These are phyloP conservation scores for Deilephila porcellus DNA, from an alignment of 2,888 invertebrate species.

Conservation along the genomic window DNA sequence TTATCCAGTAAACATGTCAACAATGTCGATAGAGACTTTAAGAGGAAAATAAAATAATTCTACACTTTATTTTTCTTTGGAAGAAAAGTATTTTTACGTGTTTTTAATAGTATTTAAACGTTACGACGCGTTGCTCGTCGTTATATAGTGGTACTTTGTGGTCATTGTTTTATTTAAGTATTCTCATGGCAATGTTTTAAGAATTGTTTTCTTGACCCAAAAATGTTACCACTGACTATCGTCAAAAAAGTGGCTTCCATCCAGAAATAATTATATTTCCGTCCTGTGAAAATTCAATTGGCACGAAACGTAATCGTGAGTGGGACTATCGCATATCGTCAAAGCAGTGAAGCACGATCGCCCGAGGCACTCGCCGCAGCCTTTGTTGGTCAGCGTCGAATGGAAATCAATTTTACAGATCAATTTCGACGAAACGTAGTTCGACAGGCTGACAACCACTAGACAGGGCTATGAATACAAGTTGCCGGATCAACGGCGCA, in stretches of 20 bases:
- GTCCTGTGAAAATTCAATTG: slow-evolving; percentile 5
- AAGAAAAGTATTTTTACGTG: no score
- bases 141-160: no score
- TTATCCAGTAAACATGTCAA: neutral
- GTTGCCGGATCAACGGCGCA: slow-evolving; percentile 55
- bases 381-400: slow-evolving; percentile 61
- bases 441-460: slow-evolving; percentile 56
- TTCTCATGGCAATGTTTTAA: no score
- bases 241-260: neutral
- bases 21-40: neutral
- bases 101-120: no score
- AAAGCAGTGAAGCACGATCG: slow-evolving; percentile 30
- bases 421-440: slow-evolving; percentile 56
- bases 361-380: slow-evolving; percentile 38
- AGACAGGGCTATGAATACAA: slow-evolving; percentile 65
- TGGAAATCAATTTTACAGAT: slow-evolving; percentile 73
- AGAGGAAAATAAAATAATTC: neutral
- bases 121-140: no score
- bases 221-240: no score
- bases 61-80: no score
- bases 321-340: slow-evolving; percentile 16
- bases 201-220: no score
- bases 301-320: slow-evolving; percentile 2
- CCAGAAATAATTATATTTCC: neutral
- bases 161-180: no score